Evolutionary conservation across 2,797 vertebrate genomes (phyloP), one percentile per base, ranked within the genome.

Genomic region (Arnoldichthys spilopterus): DNA sequence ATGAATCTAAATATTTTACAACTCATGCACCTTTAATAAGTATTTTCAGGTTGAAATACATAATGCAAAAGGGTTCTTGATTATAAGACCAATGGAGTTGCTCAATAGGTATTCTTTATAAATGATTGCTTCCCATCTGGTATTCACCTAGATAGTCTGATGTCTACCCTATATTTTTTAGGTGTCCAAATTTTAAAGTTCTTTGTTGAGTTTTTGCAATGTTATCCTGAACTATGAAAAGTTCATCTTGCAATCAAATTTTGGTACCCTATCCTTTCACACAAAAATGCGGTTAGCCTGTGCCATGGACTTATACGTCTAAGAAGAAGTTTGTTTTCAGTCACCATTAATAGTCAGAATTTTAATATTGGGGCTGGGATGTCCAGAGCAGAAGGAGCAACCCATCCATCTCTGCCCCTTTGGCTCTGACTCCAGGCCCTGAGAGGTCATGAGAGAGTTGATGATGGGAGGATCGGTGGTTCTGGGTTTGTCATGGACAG

Each of bases 371-470:
- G 78, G 70, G 3, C 40, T 53, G 76, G 72, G 81, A 80, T 85
- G 85, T 85, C 82, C 83, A 78, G 80, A 86, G 85, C 86, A 86
- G 86, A 82, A 85, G 83, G 82, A 82, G 63, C 24, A 45, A 72
- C 58, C 64, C 80, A 79, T 59, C 87, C 88, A 89, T 84, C 84
- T 84, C 72, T 80, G 7, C 81, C 83, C 80, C 73, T 81, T 78
- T 61, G 64, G 82, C 80, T 53, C 74, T 87, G 87, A 92, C 89
- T 88, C 82, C 4, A 87, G 81, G 80, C 85, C 84, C 83, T 90
- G 70, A 63, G 82, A 86, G 91, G 91, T 91, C 89, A 90, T 91
- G 89, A 87, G 90, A 90, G 91, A 92, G 87, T 89, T 90, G 89
- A 78, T 77, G 86, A 73, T 86, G 88, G 86, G 82, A 89, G 85